Evolutionary conservation across 2,113 vertebrate genomes (phyloP).

Genomic region (Thamnophis sirtalis): DNA sequence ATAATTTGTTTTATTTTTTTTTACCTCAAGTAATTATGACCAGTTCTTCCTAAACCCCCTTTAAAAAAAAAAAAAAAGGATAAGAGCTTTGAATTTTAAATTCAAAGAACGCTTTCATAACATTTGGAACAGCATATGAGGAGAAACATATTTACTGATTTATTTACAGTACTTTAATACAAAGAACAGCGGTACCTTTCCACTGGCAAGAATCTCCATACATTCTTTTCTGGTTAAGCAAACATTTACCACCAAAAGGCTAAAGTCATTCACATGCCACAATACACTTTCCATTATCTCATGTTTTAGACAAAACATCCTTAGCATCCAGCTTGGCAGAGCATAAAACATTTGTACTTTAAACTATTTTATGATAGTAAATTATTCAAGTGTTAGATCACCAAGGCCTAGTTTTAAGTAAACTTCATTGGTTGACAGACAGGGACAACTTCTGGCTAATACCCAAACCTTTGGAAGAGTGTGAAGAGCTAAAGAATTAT

Average conservation of each 20-base stretch:
- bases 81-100: slow-evolving; percentile 36
- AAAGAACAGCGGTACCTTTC: slow-evolving; percentile 55
- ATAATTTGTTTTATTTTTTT: slow-evolving; percentile 58
- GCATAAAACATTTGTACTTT: slow-evolving; percentile 58
- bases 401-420: slow-evolving; percentile 50
- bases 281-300: slow-evolving; percentile 66
- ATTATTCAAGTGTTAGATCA: slow-evolving; percentile 62
- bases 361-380: slow-evolving; percentile 66
- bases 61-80: slow-evolving; percentile 40
- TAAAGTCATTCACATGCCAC: slow-evolving; percentile 64
- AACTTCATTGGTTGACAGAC: slow-evolving; percentile 55
- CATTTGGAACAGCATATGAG: slow-evolving; percentile 49
- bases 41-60: slow-evolving; percentile 47
- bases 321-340: slow-evolving; percentile 56
- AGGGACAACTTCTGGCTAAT: slow-evolving; percentile 38
- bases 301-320: slow-evolving; percentile 66
- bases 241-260: slow-evolving; percentile 61
- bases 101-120: slow-evolving; percentile 49
- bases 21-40: slow-evolving; percentile 53
- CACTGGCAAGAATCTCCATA: slow-evolving; percentile 46
- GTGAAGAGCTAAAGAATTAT: slow-evolving; percentile 10
- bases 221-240: slow-evolving; percentile 66
- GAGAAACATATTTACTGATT: slow-evolving; percentile 59
- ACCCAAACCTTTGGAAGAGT: slow-evolving; percentile 32
- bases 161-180: slow-evolving; percentile 58